phyloP scores from a whole-genome alignment of 1,140 invertebrate genomes.

The Sarcophaga bullata region DNA sequence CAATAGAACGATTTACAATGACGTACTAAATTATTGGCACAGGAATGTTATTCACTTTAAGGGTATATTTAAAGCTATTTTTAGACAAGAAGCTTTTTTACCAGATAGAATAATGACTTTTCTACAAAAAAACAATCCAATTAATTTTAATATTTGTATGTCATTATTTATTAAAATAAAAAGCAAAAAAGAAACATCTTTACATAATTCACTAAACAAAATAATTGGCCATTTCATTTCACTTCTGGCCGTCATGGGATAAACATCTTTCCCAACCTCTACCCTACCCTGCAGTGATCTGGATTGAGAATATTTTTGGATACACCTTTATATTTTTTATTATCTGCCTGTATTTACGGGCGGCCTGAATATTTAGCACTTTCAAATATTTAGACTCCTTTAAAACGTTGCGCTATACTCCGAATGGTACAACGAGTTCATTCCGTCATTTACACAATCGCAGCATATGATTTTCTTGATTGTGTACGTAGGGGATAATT shows the following conservation, averaged over 20 bases:
- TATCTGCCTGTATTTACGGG: neutral
- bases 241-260: neutral
- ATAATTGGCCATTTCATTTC: no score
- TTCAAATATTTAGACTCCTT: neutral
- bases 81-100: no score
- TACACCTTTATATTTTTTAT: neutral
- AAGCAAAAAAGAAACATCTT: no score
- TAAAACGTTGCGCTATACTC: neutral
- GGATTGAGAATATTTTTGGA: neutral
- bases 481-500: neutral
- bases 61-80: no score
- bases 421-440: neutral
- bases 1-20: no score
- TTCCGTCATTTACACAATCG: neutral
- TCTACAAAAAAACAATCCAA: no score
- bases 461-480: neutral
- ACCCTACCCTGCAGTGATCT: neutral
- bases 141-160: no score
- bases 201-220: no score
- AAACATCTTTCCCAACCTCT: neutral
- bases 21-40: no score
- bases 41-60: no score
- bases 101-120: no score
- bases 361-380: neutral
- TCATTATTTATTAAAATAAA: no score